phyloP scores from a whole-genome alignment of 2,888 invertebrate species.

The Watsonalla cultraria region DNA sequence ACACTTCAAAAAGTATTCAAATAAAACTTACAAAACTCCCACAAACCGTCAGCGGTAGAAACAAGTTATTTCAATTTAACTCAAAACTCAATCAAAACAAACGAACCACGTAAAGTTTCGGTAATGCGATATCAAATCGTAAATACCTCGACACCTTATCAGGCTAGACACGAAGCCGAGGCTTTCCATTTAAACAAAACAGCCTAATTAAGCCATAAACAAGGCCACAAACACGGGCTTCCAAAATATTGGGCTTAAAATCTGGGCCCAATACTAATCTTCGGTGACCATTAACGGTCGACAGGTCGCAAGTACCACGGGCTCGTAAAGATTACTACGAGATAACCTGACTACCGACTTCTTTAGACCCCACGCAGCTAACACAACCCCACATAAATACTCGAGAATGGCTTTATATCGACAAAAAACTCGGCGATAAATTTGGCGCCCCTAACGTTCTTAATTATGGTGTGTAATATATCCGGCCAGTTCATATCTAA shows the following conservation, averaged over 20 bases:
- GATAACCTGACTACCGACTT: constrained; percentile 73
- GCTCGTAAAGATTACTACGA: constrained; percentile 75
- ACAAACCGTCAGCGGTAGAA: not conserved
- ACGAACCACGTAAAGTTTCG: constrained; percentile 43
- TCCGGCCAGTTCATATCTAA: constrained; percentile 70
- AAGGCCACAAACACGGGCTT: constrained; percentile 71
- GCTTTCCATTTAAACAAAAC: constrained; percentile 71
- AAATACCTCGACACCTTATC: constrained; percentile 76
- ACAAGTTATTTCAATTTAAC: constrained; percentile 12
- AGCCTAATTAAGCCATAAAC: constrained; percentile 79
- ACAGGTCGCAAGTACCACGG: constrained; percentile 67
- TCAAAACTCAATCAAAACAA: constrained; percentile 57
- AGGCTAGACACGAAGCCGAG: constrained; percentile 60
- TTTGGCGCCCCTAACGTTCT: constrained; percentile 76
- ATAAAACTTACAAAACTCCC: no score
- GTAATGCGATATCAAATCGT: constrained; percentile 59
- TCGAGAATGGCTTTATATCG: constrained; percentile 69
- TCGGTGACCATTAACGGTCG: constrained; percentile 70
- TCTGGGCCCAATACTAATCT: constrained; percentile 58
- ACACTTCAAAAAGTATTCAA: no score
- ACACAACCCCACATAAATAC: constrained; percentile 67
- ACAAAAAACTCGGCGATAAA: constrained; percentile 77
- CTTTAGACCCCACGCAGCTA: constrained; percentile 70
- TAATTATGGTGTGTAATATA: constrained; percentile 74
- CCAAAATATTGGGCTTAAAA: constrained; percentile 55